Evolutionary conservation across 2,113 vertebrate species (phyloP).

Genomic region (Hippopotamus amphibius): DNA sequence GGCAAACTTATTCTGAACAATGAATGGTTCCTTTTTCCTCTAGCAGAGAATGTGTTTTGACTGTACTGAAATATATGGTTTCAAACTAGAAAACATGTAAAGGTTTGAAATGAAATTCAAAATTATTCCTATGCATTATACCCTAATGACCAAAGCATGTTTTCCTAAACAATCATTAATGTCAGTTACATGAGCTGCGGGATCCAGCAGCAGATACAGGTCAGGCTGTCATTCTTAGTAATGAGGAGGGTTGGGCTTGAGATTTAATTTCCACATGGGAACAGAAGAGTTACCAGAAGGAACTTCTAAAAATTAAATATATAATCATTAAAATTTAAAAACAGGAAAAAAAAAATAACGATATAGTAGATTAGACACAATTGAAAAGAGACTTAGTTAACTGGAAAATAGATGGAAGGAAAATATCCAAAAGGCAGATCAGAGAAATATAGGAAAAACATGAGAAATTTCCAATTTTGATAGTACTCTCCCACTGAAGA

Average conservation of each 20-base stretch:
- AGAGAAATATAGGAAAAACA: background rate
- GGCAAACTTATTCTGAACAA: slow-evolving; percentile 11
- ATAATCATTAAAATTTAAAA: background rate
- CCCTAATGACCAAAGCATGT: background rate
- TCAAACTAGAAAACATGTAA: slow-evolving; percentile 29
- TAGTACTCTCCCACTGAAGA: background rate
- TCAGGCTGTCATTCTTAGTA: background rate
- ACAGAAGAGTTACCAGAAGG: background rate
- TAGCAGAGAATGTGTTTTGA: slow-evolving; percentile 64
- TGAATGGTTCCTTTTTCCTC: slow-evolving; percentile 39
- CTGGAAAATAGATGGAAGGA: background rate
- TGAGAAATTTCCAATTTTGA: background rate
- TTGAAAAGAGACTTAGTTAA: background rate
- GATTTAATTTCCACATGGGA: background rate
- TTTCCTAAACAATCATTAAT: slow-evolving; percentile 57
- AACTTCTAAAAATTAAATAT: background rate
- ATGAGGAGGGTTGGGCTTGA: background rate
- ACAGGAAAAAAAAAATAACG: background rate
- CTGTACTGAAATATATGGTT: slow-evolving; percentile 68
- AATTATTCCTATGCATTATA: slow-evolving; percentile 23
- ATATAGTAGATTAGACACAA: background rate
- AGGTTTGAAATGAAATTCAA: slow-evolving; percentile 53
- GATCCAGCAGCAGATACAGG: background rate
- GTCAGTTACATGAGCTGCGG: background rate
- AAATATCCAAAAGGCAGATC: background rate